phyloP scores from a whole-genome alignment of 2,797 vertebrate species.

The Lophotriccus pileatus region DNA sequence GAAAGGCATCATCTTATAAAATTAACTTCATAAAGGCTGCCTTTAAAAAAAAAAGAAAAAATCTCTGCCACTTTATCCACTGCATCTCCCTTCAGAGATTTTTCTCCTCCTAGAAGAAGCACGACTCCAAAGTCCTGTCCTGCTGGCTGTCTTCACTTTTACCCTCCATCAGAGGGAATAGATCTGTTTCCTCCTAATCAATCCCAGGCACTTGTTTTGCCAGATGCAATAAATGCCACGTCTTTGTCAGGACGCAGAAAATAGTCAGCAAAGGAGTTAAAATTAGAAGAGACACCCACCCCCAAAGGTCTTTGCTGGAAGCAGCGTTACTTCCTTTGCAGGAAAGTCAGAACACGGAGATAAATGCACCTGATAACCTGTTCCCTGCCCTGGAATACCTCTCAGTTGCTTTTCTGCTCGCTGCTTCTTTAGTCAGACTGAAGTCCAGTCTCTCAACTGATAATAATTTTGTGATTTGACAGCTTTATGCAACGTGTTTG shows the following conservation, averaged over 20 bases:
- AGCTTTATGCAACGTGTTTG: neutral
- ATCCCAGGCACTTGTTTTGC: constrained; percentile 19
- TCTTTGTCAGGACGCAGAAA: neutral
- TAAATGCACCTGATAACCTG: neutral
- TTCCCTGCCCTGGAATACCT: neutral
- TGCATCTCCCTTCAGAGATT: neutral
- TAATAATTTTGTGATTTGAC: neutral
- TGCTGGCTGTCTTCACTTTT: neutral
- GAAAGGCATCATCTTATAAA: constrained; percentile 65
- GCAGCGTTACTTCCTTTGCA: neutral
- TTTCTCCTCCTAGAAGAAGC: neutral
- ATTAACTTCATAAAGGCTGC: constrained; percentile 66
- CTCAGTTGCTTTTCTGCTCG: neutral
- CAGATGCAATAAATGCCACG: neutral
- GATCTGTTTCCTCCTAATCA: constrained; percentile 10
- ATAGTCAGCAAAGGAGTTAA: neutral
- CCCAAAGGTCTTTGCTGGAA: neutral
- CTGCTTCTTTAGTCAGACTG: neutral
- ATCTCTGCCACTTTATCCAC: constrained; percentile 23
- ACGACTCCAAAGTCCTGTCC: neutral
- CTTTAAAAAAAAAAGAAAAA: neutral
- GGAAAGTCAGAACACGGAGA: neutral
- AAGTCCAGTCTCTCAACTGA: neutral
- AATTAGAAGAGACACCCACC: constrained; percentile 2
- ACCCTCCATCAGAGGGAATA: neutral